phyloP scores from a whole-genome alignment of 2,888 invertebrate genomes.

The Prosopocoilus inquinatus region DNA sequence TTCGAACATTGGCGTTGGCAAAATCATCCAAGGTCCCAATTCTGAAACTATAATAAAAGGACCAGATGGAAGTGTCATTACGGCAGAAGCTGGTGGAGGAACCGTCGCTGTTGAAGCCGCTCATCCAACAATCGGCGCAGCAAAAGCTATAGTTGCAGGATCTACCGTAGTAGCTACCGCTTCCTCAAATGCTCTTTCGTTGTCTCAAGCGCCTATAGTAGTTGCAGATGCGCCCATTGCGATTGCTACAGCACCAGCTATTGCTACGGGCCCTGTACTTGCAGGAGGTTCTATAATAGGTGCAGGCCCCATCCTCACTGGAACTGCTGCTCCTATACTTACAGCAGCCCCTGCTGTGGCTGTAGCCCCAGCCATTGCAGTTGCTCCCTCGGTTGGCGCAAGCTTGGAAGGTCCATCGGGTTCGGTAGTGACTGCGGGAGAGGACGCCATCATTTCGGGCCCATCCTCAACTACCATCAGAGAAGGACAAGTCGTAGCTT shows the following conservation, averaged over 20 bases:
- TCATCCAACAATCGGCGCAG: constrained; percentile 16
- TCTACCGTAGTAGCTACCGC: not conserved
- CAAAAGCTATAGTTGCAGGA: constrained; percentile 14
- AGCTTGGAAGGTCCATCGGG: constrained; percentile 44
- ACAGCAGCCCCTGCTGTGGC: not conserved
- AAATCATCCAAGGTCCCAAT: constrained; percentile 44
- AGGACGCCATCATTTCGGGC: constrained; percentile 42
- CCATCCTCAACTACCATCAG: constrained; percentile 45
- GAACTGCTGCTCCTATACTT: constrained; percentile 29
- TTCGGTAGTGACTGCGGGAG: constrained; percentile 41
- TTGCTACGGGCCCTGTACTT: not conserved
- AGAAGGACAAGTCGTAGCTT: constrained; percentile 31
- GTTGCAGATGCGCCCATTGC: constrained; percentile 4
- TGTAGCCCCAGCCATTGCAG: not conserved
- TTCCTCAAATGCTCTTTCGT: constrained; percentile 6
- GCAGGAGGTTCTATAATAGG: constrained; percentile 31
- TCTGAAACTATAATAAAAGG: constrained; percentile 47
- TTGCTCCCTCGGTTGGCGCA: constrained; percentile 34
- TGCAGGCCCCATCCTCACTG: constrained; percentile 23
- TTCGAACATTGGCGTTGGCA: constrained; percentile 38
- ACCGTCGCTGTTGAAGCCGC: constrained; percentile 22
- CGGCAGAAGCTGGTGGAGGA: constrained; percentile 39
- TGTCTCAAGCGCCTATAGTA: constrained; percentile 8
- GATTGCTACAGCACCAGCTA: not conserved
- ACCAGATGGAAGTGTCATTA: constrained; percentile 47